phyloP scores from a whole-genome alignment of 30 jellyfish, hydroid and myxozoan genomes.

The Aurelia sp. region DNA sequence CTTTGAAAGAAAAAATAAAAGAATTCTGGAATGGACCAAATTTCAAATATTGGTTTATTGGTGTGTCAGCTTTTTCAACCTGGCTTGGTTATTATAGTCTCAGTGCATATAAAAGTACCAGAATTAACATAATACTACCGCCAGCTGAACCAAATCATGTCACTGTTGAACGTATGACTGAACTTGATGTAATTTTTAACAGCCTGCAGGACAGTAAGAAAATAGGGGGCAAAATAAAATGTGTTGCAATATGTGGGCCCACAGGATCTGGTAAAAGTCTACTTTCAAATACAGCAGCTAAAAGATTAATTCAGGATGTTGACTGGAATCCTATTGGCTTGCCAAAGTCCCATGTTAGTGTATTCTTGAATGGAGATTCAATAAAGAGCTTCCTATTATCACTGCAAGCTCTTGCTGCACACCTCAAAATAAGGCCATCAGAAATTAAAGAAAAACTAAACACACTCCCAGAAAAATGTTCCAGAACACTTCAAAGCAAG shows the following conservation, averaged over 20 bases:
- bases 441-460: constrained; percentile 68
- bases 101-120: constrained; percentile 75
- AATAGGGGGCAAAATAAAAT: constrained; percentile 60
- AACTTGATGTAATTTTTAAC: constrained; percentile 16
- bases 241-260: constrained; percentile 77
- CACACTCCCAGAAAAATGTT: not conserved
- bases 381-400: constrained; percentile 75
- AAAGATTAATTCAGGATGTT: constrained; percentile 40
- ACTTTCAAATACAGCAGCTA: constrained; percentile 69
- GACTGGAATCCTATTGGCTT: constrained; percentile 79
- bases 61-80: constrained; percentile 80
- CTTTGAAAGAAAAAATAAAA: constrained; percentile 43
- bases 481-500: constrained; percentile 55
- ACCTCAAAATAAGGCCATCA: constrained; percentile 56
- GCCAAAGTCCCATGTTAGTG: constrained; percentile 88
- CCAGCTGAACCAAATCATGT: constrained; percentile 86
- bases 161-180: constrained; percentile 54
- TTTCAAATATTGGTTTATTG: constrained; percentile 97
- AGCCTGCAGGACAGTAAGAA: not conserved
- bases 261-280: constrained; percentile 92
- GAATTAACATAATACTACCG: constrained; percentile 75
- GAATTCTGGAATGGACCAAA: constrained; percentile 92
- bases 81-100: constrained; percentile 90
- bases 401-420: constrained; percentile 88
- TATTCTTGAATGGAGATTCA: constrained; percentile 71